Percentiles rank a stretch among this genome's conserved stretches.
Conservation (phyloP, 2,797 vertebrate genomes). For the Chrysocyon brachyurus region DNA sequence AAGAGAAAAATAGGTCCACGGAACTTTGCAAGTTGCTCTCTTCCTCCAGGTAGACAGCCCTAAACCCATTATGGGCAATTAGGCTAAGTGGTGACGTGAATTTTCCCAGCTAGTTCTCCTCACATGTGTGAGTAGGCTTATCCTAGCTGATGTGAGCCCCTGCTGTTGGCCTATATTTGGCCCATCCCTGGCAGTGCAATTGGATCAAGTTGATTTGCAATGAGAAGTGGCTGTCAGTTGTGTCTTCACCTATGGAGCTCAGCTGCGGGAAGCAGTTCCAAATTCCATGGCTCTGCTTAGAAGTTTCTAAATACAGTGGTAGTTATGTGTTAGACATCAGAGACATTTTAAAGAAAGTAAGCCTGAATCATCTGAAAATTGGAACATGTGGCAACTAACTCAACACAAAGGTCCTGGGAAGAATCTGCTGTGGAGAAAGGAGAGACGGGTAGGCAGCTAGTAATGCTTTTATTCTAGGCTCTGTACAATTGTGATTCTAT, state of each 20-base stretch:
- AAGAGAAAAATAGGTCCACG: slow-evolving; percentile 20
- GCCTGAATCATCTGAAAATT: slow-evolving; percentile 43
- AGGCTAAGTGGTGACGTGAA: background rate
- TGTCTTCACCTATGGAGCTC: slow-evolving; percentile 12
- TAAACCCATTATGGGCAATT: slow-evolving; percentile 26
- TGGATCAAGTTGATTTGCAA: background rate
- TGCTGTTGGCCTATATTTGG: background rate
- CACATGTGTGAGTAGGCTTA: background rate
- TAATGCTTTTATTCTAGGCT: slow-evolving; percentile 49
- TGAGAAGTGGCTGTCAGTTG: background rate
- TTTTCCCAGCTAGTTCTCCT: slow-evolving; percentile 39
- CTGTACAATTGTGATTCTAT: background rate
- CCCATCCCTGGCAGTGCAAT: background rate
- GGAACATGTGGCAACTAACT: background rate
- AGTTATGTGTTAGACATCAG: slow-evolving; percentile 53
- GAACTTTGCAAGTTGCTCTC: background rate
- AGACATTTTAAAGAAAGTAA: slow-evolving; percentile 60
- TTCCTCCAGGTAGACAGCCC: background rate
- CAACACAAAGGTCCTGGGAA: slow-evolving; percentile 24
- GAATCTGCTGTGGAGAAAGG: background rate
- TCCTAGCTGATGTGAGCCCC: background rate
- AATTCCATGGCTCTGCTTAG: slow-evolving; percentile 38
- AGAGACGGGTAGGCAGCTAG: background rate
- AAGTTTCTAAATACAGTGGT: slow-evolving; percentile 61
- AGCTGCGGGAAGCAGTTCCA: slow-evolving; percentile 29